phyloP scores from a whole-genome alignment of 2,113 vertebrate species.

The Syrrhaptes paradoxus region DNA sequence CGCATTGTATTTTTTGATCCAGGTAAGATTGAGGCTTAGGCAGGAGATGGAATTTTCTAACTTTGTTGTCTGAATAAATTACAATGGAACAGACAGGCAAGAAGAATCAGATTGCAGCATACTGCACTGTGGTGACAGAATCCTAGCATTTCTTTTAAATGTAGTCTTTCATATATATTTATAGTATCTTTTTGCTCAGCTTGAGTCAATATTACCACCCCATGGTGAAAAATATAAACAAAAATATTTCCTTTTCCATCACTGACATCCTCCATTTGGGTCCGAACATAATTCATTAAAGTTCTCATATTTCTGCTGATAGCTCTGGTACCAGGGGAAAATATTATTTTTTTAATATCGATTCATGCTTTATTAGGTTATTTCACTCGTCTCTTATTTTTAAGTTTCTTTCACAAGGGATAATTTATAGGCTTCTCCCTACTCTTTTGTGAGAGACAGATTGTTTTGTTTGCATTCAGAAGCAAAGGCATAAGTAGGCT shows the following conservation, averaged over 20 bases:
- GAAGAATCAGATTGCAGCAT: not conserved
- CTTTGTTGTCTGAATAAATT: not conserved
- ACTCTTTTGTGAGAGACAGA: not conserved
- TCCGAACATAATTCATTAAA: not conserved
- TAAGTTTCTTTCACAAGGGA: not conserved
- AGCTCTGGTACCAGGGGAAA: not conserved
- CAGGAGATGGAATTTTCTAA: not conserved
- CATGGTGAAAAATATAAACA: not conserved
- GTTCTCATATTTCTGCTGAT: not conserved
- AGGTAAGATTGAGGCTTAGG: not conserved
- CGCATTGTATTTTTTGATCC: not conserved
- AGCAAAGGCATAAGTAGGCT: not conserved
- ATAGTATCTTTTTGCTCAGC: not conserved
- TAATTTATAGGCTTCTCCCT: not conserved
- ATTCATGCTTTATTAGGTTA: not conserved
- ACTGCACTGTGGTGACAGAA: not conserved
- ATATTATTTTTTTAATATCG: not conserved
- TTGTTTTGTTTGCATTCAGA: not conserved
- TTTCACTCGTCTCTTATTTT: conserved; percentile 14
- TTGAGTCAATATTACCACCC: not conserved
- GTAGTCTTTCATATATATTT: not conserved
- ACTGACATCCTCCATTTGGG: not conserved
- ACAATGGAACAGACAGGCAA: not conserved
- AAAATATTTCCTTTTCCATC: not conserved
- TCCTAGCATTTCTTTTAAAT: not conserved